Evolutionary conservation across 1,140 invertebrate genomes (phyloP), one percentile per base, ranked within the genome.

Genomic region (Globodera rostochiensis): DNA sequence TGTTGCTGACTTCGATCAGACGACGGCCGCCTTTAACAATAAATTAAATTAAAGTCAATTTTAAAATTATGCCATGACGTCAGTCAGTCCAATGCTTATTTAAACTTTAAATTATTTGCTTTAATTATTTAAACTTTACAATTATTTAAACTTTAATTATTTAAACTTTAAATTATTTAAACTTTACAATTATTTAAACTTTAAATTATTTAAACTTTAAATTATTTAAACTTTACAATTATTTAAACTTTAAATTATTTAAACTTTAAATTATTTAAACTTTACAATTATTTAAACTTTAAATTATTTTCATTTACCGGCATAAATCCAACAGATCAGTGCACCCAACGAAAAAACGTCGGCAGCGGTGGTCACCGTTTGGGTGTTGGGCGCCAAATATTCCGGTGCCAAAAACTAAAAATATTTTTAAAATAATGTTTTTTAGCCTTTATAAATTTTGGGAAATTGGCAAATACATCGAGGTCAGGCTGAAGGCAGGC

Each of bases 291-390:
- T 36, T 36, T 36, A 36, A 36, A 36, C 36, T 36, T 36, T 36
- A 36, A 36, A 79, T 47, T 79, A 57, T 13, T 21, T 3, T 25
- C 13, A 36, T 79, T 73, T 76, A 87, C 87, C 83, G 76, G 90
- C 90, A 87, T 91, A 91, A 71, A 92, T 90, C 82, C 90, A 88
- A 84, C 91, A 91, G 60, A 92, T 90, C 3, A 91, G 85, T 78
- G 91, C 89, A 9, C 91, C 91, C 15, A 92, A 83, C 21, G 91
- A 91, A 80, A 91, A 92, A 80, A 92, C 91, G 80, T 92, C 91
- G 75, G 91, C 91, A 8, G 90, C 87, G n/a, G 86, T 86, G 21
- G 87, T 91, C 66, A 90, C 91, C 5, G 80, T 75, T 36, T 85
- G 77, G 45, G 75, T 85, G 36, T 76, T 79, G n/a, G 86, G 74